phyloP scores from a whole-genome alignment of 2,888 invertebrate genomes.

The Ptychoptera albimana region DNA sequence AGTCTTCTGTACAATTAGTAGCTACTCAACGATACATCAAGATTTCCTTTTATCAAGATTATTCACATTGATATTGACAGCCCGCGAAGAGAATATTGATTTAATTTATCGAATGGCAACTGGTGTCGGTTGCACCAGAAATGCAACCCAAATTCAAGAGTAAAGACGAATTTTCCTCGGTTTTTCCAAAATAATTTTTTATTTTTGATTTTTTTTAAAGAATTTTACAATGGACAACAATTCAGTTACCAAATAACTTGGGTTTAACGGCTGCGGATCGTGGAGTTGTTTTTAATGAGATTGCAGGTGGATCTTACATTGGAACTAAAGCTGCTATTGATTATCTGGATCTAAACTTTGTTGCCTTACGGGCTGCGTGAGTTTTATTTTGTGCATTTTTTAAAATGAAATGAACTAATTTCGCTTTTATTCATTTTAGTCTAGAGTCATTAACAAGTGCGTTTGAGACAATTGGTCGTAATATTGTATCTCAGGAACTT shows the following conservation, averaged over 20 bases:
- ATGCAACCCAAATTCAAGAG: neutral
- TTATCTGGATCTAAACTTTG: neutral
- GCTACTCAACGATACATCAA: neutral
- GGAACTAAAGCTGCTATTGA: neutral
- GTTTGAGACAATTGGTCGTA: neutral
- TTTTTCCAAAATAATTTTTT: neutral
- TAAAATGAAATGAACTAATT: too few species aligned
- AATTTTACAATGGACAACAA: too few species aligned
- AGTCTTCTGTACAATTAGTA: neutral
- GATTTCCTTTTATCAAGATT: neutral
- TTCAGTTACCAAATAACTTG: neutral
- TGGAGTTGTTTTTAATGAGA: neutral
- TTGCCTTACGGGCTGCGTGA: neutral
- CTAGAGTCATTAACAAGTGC: neutral
- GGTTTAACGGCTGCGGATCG: neutral
- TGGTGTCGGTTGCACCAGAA: conserved; percentile 1
- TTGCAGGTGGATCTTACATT: neutral
- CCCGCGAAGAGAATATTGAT: neutral
- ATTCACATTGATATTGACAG: neutral
- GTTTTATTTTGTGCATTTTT: too few species aligned
- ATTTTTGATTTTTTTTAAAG: neutral
- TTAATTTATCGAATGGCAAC: neutral
- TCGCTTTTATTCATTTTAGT: too few species aligned
- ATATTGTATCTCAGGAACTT: neutral
- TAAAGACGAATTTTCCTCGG: neutral